Evolutionary conservation across 2,113 vertebrate genomes (phyloP), one percentile per base, ranked within the genome.

Genomic region (Danionella cerebrum): DNA sequence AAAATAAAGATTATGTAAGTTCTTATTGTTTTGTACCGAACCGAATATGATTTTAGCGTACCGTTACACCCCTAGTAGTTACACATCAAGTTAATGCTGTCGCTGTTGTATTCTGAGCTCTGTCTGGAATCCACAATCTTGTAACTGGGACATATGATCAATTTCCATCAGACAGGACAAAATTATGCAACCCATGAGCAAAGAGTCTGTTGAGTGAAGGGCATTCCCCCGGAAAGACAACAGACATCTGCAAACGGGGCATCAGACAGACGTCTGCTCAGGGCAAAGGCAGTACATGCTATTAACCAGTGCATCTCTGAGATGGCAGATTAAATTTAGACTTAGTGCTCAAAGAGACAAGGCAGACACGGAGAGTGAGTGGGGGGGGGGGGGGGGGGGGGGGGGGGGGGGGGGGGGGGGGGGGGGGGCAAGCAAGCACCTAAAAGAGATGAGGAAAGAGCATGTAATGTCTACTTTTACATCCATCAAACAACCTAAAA

Each of bases 301-400:
- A 42, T 68, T 60, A 16, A 57, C 22, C 42, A 16, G 27, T 5
- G 11, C 36, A 36, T 58, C 45, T 36, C 52, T 65, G 58, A 69
- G 38, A 71, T 39, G 9, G 25, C 38, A 24, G 36, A 54, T 69
- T 72, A 57, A 67, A 70, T 73, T 55, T 70, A 70, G 62, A 55
- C 27, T 29, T 21, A 1, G 39, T 24, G 24, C 66, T 38, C 39
- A 65, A n/a, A 9, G 65, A 54, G 65, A 58, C 35, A 22, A 47
- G 13, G 18, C 16, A 35, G 14, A 42, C 6, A 25, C n/a, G n/a
- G 52, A 4, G 41, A 38, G 29, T 24, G 13, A 36, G 9, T 25
- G 6, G 29, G 25, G 42, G 57, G 36, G 31, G 31, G n/a, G 10
- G 19, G n/a, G n/a, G n/a, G n/a, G 52, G 2, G 41, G 27, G 29